These are phyloP conservation scores for Cheilinus undulatus DNA, from an alignment of 2,113 vertebrate genomes.

Conservation along the genomic window DNA sequence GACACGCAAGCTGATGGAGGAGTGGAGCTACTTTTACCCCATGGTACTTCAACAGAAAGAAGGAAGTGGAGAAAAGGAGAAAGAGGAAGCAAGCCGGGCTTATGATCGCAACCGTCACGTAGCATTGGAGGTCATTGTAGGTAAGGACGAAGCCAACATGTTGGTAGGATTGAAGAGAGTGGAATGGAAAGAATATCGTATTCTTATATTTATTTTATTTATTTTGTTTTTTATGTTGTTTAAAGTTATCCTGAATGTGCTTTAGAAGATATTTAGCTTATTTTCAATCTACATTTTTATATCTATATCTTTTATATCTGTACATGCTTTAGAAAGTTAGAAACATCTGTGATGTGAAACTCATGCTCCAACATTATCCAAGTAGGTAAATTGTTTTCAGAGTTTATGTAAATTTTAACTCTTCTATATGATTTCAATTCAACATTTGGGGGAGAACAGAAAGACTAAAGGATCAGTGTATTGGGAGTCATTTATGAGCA, in stretches of 20 bases:
- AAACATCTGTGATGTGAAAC: no score
- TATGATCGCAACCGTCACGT: constrained; percentile 91
- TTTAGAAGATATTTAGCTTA: no score
- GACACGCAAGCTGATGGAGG: constrained; percentile 93
- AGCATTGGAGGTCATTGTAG: constrained; percentile 97
- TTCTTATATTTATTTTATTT: not conserved
- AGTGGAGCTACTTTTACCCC: constrained; percentile 98
- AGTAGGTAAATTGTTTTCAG: no score
- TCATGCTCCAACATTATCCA: no score
- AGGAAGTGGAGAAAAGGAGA: constrained; percentile 76
- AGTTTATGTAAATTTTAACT: not conserved
- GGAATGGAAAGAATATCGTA: no score
- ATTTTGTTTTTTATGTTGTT: not conserved
- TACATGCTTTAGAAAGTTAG: no score
- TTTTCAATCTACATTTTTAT: no score
- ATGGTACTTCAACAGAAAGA: constrained; percentile 89
- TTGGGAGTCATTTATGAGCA: not conserved
- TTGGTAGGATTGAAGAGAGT: not conserved
- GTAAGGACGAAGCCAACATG: constrained; percentile 74
- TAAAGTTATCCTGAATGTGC: no score
- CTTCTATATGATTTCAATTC: not conserved
- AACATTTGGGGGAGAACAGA: not conserved
- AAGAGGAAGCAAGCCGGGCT: constrained; percentile 82
- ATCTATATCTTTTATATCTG: no score
- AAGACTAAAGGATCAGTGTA: constrained; percentile 12